Conservation (phyloP, 2,888 invertebrate species). For the Ectemnius continuus region DNA sequence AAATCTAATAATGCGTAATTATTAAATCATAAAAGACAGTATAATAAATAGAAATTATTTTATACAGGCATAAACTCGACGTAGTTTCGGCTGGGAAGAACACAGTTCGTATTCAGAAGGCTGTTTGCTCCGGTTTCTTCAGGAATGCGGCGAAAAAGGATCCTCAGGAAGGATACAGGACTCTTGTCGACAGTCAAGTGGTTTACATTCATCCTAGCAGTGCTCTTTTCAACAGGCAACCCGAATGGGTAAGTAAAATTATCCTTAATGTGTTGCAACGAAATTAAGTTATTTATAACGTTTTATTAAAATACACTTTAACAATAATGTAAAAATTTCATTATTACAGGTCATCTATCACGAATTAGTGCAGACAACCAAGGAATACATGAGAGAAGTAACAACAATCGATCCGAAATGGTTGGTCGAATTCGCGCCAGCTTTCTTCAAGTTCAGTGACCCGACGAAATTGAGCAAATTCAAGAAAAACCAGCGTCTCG, state of each 20-base stretch:
- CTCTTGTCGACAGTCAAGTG: conserved; percentile 97
- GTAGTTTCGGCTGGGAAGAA: conserved; percentile 98
- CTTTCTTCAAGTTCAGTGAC: conserved; percentile 99
- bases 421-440: conserved; percentile 99
- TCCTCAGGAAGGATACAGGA: conserved; percentile 98
- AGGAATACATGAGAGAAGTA: conserved; percentile 99
- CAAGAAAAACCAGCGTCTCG: conserved; percentile 98
- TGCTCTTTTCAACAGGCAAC: conserved; percentile 98
- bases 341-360: conserved; percentile 93
- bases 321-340: neutral
- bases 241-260: conserved; percentile 89
- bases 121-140: conserved; percentile 99
- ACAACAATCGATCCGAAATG: conserved; percentile 98
- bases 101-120: conserved; percentile 97
- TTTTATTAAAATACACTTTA: neutral
- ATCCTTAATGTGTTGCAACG: too few relatives aligned
- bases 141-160: conserved; percentile 99
- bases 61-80: conserved; percentile 91
- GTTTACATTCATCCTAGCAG: conserved; percentile 99
- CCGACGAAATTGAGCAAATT: conserved; percentile 98
- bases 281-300: too few relatives aligned
- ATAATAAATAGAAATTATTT: neutral
- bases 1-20: too few relatives aligned
- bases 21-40: neutral
- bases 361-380: conserved; percentile 98